phyloP scores from a whole-genome alignment of 2,888 invertebrate genomes.

The Drosophila koepferae region DNA sequence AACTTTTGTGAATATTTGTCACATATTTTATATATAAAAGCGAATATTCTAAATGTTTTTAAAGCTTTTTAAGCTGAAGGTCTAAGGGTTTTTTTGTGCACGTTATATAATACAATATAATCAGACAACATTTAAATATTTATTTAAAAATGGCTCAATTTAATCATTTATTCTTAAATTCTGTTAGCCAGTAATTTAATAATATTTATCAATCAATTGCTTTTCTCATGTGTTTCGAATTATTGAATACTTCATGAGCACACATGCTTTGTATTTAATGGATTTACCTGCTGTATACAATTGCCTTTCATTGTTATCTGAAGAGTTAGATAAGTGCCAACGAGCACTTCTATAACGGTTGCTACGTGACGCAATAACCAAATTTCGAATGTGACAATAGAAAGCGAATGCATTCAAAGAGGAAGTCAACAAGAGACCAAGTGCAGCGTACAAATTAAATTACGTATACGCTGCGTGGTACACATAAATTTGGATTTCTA shows the following conservation, averaged over 20 bases:
- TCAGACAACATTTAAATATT: too few relatives aligned
- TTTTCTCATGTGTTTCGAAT: neutral
- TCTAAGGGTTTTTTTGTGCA: neutral
- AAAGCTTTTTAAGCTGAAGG: neutral
- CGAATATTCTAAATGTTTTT: neutral
- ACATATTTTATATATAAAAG: constrained; percentile 1
- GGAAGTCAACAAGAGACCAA: constrained; percentile 14
- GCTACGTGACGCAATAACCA: constrained; percentile 39
- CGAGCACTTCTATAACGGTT: constrained; percentile 8
- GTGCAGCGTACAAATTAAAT: constrained; percentile 19
- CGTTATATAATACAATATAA: neutral
- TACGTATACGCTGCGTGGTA: constrained; percentile 34
- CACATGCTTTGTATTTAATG: constrained; percentile 9
- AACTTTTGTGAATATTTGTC: constrained; percentile 10
- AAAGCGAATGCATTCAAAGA: constrained; percentile 20
- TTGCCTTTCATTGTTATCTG: constrained; percentile 1
- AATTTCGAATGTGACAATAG: constrained; percentile 31
- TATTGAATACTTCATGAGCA: constrained; percentile 2
- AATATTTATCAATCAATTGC: neutral
- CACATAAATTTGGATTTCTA: neutral
- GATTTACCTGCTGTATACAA: constrained; percentile 1
- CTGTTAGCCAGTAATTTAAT: neutral
- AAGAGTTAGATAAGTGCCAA: constrained; percentile 3
- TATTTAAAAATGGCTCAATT: neutral
- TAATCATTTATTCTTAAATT: neutral